Evolutionary conservation across 2,888 invertebrate genomes (phyloP).

Genomic region (Stenurella melanura): DNA sequence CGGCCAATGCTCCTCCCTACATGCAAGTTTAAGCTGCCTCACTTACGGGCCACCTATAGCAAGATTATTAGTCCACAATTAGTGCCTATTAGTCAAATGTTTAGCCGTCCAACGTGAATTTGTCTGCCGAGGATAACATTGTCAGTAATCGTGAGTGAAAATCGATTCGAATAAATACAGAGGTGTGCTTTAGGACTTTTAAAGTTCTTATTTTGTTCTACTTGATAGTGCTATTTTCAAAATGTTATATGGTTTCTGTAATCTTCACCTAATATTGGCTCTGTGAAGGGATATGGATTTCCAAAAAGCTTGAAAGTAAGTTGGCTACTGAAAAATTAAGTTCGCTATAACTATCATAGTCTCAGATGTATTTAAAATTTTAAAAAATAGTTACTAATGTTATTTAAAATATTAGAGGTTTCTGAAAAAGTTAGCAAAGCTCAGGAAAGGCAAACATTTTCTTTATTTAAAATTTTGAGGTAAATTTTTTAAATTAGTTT

Average conservation of each 20-base stretch:
- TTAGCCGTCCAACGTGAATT: conserved; percentile 18
- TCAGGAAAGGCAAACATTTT: too few relatives aligned
- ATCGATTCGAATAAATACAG: neutral
- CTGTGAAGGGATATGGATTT: neutral
- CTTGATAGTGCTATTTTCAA: neutral
- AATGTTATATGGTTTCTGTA: neutral
- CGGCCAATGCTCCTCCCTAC: conserved; percentile 61
- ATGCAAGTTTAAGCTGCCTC: conserved; percentile 51
- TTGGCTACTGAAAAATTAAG: neutral
- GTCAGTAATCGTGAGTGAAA: conserved; percentile 31
- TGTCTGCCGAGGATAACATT: conserved; percentile 4
- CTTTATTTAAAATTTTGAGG: too few relatives aligned
- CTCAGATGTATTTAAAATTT: too few relatives aligned
- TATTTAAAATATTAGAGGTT: too few relatives aligned
- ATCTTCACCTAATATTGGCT: neutral
- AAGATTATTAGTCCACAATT: conserved; percentile 62
- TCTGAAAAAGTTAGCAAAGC: too few relatives aligned
- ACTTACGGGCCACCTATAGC: conserved; percentile 64
- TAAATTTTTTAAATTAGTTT: too few relatives aligned
- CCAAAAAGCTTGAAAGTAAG: neutral
- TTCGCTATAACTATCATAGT: too few relatives aligned
- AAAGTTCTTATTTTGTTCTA: neutral
- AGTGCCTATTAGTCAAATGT: conserved; percentile 57
- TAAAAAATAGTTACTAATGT: too few relatives aligned
- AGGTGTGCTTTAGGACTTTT: neutral